Percentiles rank a stretch among this genome's conserved stretches.
phyloP scores from a whole-genome alignment of 2,113 vertebrate genomes.

The Rhagologus leucostigma region DNA sequence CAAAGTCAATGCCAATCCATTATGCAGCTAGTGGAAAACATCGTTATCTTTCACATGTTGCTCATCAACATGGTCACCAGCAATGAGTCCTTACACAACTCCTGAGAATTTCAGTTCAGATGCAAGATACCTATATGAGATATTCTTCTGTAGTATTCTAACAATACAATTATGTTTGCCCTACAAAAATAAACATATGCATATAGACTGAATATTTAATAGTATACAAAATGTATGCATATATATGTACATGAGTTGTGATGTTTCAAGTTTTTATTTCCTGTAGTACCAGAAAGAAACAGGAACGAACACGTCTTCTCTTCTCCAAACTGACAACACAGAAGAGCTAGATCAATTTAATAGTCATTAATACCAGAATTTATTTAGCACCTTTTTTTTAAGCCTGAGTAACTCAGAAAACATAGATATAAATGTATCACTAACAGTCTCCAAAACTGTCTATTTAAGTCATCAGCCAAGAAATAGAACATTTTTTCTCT shows the following conservation, averaged over 20 bases:
- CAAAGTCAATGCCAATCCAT: background rate
- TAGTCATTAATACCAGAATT: background rate
- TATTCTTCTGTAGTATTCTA: background rate
- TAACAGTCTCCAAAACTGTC: background rate
- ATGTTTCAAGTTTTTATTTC: background rate
- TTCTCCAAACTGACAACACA: background rate
- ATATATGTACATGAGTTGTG: background rate
- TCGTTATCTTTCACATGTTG: background rate
- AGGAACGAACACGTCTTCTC: background rate
- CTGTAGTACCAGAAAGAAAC: background rate
- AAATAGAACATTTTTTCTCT: background rate
- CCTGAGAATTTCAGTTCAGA: background rate
- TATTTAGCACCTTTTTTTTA: background rate
- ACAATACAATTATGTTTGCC: background rate
- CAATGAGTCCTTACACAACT: background rate
- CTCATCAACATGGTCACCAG: background rate
- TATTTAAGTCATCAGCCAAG: background rate
- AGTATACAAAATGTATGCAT: background rate
- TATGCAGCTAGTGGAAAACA: background rate
- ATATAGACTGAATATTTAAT: background rate
- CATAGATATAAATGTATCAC: background rate
- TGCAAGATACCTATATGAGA: background rate
- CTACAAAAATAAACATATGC: background rate
- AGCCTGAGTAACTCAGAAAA: background rate
- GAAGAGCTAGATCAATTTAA: background rate